These are phyloP conservation scores for Allophyes oxyacanthae DNA, from an alignment of 2,888 invertebrate species.

Conservation along the genomic window DNA sequence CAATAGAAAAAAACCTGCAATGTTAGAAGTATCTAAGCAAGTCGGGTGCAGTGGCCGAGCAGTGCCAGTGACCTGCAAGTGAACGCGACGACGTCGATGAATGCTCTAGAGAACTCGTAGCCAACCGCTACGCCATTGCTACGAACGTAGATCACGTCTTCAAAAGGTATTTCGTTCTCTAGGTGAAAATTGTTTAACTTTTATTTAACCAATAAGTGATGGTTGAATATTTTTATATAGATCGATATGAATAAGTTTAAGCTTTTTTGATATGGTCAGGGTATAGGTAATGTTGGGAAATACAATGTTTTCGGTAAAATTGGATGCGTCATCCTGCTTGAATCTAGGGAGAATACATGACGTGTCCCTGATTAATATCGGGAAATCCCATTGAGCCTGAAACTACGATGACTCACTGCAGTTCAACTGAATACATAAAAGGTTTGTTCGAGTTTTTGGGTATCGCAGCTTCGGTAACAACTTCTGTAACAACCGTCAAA, in stretches of 20 bases:
- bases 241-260: not conserved
- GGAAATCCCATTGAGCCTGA: constrained; percentile 67
- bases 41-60: constrained; percentile 85
- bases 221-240: not conserved
- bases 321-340: constrained; percentile 57
- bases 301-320: constrained; percentile 43
- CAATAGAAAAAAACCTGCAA: constrained; percentile 85
- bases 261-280: not conserved
- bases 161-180: constrained; percentile 22
- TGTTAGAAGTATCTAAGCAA: constrained; percentile 87
- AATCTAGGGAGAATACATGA: constrained; percentile 64
- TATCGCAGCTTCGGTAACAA: not conserved
- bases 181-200: constrained; percentile 16
- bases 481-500: not conserved
- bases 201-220: constrained; percentile 4
- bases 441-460: not conserved
- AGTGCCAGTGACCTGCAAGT: constrained; percentile 86
- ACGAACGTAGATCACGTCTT: constrained; percentile 47
- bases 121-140: constrained; percentile 71
- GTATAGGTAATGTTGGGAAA: constrained; percentile 2
- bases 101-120: constrained; percentile 72
- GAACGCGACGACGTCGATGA: constrained; percentile 60
- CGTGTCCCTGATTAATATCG: constrained; percentile 70
- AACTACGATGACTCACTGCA: constrained; percentile 45
- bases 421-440: constrained; percentile 2